These are phyloP conservation scores for Contarinia nasturtii DNA, from an alignment of 1,140 invertebrate species.

Conservation along the genomic window DNA sequence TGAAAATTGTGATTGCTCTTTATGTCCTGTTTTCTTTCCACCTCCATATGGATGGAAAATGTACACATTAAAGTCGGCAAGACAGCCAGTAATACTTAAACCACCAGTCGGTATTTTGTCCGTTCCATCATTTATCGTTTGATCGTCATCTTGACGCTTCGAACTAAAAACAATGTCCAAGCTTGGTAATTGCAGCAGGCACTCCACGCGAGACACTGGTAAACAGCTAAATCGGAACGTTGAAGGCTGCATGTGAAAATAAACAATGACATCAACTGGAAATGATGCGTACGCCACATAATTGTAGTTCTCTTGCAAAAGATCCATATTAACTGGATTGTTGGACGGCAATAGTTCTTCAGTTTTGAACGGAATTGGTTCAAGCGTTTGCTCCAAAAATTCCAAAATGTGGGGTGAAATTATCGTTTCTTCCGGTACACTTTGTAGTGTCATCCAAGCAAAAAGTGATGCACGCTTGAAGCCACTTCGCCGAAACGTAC, in stretches of 20 bases:
- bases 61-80: slow-evolving; percentile 92
- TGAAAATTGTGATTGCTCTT: slow-evolving; percentile 64
- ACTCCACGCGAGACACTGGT: slow-evolving; percentile 88
- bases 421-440: slow-evolving; percentile 88
- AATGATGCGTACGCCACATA: slow-evolving; percentile 76
- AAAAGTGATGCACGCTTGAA: slow-evolving; percentile 84
- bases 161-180: slow-evolving; percentile 86
- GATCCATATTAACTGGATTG: slow-evolving; percentile 27
- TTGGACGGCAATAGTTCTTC: slow-evolving; percentile 13
- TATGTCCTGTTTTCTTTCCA: slow-evolving; percentile 59
- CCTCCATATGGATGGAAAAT: slow-evolving; percentile 96
- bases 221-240: slow-evolving; percentile 90
- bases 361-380: slow-evolving; percentile 67
- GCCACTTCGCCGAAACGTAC: slow-evolving; percentile 31
- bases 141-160: slow-evolving; percentile 55
- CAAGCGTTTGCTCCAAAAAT: slow-evolving; percentile 84
- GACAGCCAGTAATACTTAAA: slow-evolving; percentile 79
- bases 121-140: not conserved
- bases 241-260: slow-evolving; percentile 94
- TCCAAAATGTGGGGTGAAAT: slow-evolving; percentile 89
- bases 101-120: slow-evolving; percentile 1
- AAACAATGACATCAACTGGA: slow-evolving; percentile 96
- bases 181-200: slow-evolving; percentile 86
- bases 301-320: slow-evolving; percentile 39
- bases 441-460: slow-evolving; percentile 89